Base-by-base conservation (phyloP, 2,113 vertebrate species). In the Sula dactylatra region DNA sequence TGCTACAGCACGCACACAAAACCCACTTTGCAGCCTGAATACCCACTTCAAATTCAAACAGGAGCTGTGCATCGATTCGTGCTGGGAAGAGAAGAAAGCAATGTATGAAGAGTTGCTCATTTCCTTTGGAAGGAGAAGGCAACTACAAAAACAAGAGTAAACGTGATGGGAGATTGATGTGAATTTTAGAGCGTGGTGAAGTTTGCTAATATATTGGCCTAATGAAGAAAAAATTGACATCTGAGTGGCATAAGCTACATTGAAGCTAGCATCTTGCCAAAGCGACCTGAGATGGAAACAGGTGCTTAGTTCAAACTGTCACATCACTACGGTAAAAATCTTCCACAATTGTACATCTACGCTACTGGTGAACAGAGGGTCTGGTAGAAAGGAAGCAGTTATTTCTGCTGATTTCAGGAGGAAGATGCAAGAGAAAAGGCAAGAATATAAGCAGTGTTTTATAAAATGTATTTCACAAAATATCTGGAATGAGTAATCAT, bases 171-270 rank as follows among this genome's bases (percentile, higher is more conserved):
- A 93, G 82, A 96, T 71, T 20, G 79, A 97, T 88, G 64, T 0
- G 1, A 42, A 62, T 66, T 91, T 89, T 80, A 93, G 62, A 93
- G 77, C 50, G 9, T 14, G 16, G 62, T 70, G 45, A 49, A 64
- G 73, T 82, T 88, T 6, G 6, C 67, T 88, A 82, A 94, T 74
- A 80, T 22, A 94, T 82, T 76, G 58, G 66, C 45, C 50, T 93
- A 96, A 95, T 86, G 65, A 89, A 93, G 59, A 58, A 91, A 82
- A 88, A 94, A 88, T 54, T 82, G 82, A 82, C 78, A 38, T 65
- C 81, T 84, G 78, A 77, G 72, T 92, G 85, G 90, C 84, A 73
- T 26, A 58, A 87, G 58, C 52, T 70, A 24, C 82, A 27, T 22
- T 19, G 31, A 82, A 66, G 45, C 34, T 27, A 80, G n/a, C 25